Evolutionary conservation across 1,140 invertebrate species (phyloP), one percentile per base, ranked within the genome.

Genomic region (Branchinecta lynchi): DNA sequence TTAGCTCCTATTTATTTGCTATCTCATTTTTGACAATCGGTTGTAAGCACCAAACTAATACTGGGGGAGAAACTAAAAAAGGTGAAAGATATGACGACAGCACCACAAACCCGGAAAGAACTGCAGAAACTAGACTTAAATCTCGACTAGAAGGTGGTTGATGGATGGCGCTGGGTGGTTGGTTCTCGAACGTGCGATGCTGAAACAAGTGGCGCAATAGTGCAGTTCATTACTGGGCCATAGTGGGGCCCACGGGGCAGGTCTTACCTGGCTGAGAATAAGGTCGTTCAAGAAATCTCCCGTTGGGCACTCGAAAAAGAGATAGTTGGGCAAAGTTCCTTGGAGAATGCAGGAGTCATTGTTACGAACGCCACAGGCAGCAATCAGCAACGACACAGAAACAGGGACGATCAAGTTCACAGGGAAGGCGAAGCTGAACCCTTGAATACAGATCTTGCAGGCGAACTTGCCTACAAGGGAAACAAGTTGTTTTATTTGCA

Each of bases 401-500:
- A 96, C 84, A 0, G 93, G 94, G 73, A 96, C 91, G 0, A 90
- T 89, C 68, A 97, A 82, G 77, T 89, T 94, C 0, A 97, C 87
- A 0, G 95, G 94, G 73, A 97, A 92, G 0, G 93, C 92, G 76
- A 95, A 97, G 77, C 93, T 94, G 81, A 96, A 95, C 44, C 90
- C 90, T 80, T 97, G 94, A 70, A 96, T 96, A 72, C 94, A 84
- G 74, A 97, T 96, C 81, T 96, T 96, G 80, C 93, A 96, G 17
- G 93, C 90, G 75, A 95, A 96, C 80, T 96, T 95, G 72, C 89
- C 84, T 85, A 32, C 2, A 32, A 32, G 32, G 32, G 32, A 32
- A 32, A 32, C 32, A 32, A 3, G 32, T 32, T 3, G 32, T 32
- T 5, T 32, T 32, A 32, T 32, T 32, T 5, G 32, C 32, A 32